Conservation (phyloP, 2,113 vertebrate species). For the Cranoglanis bouderius region DNA sequence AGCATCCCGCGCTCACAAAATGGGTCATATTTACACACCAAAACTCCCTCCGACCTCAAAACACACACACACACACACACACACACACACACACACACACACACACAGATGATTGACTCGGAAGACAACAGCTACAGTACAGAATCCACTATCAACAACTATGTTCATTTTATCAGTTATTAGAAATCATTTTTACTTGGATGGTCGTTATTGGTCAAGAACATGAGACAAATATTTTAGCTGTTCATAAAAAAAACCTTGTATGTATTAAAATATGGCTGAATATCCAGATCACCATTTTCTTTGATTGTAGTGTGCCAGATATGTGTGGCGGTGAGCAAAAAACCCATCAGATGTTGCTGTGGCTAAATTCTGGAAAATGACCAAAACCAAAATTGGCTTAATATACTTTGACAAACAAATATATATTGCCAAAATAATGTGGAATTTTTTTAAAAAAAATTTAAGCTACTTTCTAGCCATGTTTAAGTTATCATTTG, state of each 20-base stretch:
- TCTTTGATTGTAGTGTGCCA: background rate
- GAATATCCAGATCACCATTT: background rate
- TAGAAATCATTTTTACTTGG: background rate
- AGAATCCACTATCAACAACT: background rate
- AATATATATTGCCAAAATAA: background rate
- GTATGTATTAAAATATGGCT: background rate
- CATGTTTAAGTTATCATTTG: background rate
- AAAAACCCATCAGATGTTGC: background rate
- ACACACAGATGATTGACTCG: background rate
- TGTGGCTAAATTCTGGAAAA: background rate
- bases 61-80: background rate
- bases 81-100: background rate
- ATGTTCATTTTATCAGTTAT: background rate
- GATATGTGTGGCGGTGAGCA: background rate
- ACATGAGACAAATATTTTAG: background rate
- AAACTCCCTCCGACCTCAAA: background rate
- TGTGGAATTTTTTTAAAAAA: too few relatives aligned
- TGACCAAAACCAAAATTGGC: background rate
- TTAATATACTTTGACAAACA: background rate
- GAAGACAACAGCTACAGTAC: background rate
- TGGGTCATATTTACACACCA: constrained; percentile 38
- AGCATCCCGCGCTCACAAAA: constrained; percentile 33
- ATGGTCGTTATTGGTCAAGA: background rate
- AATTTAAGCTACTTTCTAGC: background rate
- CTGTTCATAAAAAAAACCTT: background rate